Base-by-base conservation (phyloP, 2,113 vertebrate genomes). In the Ciconia maguari region DNA sequence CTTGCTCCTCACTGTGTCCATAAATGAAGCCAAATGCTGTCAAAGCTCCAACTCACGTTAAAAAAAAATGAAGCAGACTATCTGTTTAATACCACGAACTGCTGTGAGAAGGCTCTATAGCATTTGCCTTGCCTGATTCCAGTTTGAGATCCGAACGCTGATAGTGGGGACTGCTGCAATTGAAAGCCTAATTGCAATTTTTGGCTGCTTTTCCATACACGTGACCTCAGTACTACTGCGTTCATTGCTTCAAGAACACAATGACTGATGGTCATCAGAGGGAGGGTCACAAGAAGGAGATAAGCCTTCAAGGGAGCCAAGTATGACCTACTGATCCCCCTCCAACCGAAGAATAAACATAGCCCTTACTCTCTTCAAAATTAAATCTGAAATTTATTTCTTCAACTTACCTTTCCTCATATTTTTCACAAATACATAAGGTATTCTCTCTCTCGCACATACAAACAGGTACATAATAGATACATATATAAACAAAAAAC, bases 221-320 rank as follows among this genome's bases (percentile, higher is more conserved):
- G 4, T n/a, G 61, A 82, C 48, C 48, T 0, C 2, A 85, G 25
- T 7, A 30, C 29, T 9, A 62, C 15, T 1, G 17, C 0, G 1
- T 17, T 75, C 36, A 10, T 32, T 68, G 61, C 77, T 80, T 74
- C 75, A 72, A 18, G 41, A 82, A 49, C 16, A 86, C 36, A 69
- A 4, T 13, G 46, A 76, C 69, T 25, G 77, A 71, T 7, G 66
- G 72, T 25, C 85, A 83, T 68, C 6, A 12, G 16, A 80, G 24
- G 57, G 80, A 92, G 61, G 30, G 27, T 82, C 61, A 8, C 32
- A 55, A 83, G 58, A 60, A 87, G 42, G 51, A 93, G 65, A 82
- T 16, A 93, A 95, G 81, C 69, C 36, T 79, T 60, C 29, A 27
- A 4, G 42, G 72, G 49, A 90, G 57, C 41, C 80, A 61, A 83